These are phyloP conservation scores for Paramacrobiotus metropolitanus DNA, from an alignment of 1,140 invertebrate species.

Conservation along the genomic window DNA sequence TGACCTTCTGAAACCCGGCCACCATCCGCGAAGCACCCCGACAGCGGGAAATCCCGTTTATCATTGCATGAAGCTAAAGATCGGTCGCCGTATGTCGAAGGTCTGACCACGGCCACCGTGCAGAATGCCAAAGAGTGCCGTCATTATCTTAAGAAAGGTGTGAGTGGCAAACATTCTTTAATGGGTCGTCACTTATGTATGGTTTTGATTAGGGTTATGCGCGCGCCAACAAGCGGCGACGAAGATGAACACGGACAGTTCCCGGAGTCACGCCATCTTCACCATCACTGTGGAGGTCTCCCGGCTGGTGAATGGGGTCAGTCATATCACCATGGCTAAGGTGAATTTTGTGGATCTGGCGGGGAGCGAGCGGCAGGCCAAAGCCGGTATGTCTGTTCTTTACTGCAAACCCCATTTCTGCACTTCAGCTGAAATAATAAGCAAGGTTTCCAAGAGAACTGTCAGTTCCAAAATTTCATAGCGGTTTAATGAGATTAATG, in stretches of 20 bases:
- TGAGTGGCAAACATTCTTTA: too few relatives aligned
- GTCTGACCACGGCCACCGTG: constrained; percentile 34
- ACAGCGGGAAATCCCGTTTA: constrained; percentile 37
- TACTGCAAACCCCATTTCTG: too few relatives aligned
- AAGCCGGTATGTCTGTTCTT: constrained; percentile 32
- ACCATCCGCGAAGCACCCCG: too few relatives aligned
- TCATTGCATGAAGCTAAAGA: constrained; percentile 54
- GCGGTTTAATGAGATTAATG: too few relatives aligned
- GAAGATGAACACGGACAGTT: constrained; percentile 63
- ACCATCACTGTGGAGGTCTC: constrained; percentile 32
- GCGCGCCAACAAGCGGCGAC: constrained; percentile 50
- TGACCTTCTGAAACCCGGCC: constrained; percentile 41
- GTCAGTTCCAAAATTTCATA: too few relatives aligned
- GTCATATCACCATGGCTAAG: constrained; percentile 4
- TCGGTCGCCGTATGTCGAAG: constrained; percentile 16
- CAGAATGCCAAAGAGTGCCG: constrained; percentile 33
- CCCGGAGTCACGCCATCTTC: constrained; percentile 69
- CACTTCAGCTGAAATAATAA: too few relatives aligned
- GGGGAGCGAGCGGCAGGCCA: constrained; percentile 48
- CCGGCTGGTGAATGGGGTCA: neutral
- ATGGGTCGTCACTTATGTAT: too few relatives aligned
- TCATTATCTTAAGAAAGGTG: constrained; percentile 43
- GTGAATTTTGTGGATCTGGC: constrained; percentile 59
- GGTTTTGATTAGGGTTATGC: constrained; percentile 42
- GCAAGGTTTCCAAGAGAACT: too few relatives aligned